Base-by-base conservation (phyloP, 2,888 invertebrate genomes). In the Acheta domesticus region DNA sequence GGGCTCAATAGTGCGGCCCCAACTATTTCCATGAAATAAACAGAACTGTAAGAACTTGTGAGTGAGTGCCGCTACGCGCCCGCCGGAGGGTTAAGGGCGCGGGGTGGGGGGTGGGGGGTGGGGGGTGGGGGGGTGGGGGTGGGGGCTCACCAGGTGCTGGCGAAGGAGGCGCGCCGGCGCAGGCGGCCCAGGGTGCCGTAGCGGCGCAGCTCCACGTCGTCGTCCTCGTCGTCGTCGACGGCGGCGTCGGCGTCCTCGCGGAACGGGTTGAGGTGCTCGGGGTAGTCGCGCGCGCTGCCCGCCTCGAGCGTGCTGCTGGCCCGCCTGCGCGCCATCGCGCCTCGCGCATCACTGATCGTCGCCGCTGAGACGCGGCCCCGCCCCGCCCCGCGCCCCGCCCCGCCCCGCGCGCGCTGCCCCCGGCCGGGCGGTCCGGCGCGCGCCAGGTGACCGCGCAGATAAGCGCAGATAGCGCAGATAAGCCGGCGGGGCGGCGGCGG, bases 181-280 rank as follows among this genome's bases (percentile, higher is more conserved):
- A 77, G 79, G 36, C 79, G 77, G 11, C 79, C 80, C n/a, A 75
- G 76, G 20, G 80, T 79, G 12, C 77, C 49, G 74, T 77, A 80
- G n/a, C n/a, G 3, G 14, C 36, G 20, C 21, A 23, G 20, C 21
- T 23, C 11, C 75, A 75, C 21, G 73, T 73, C 73, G 73, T 20
- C 73, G 36, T 79, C 80, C n/a, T n/a, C n/a, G 20, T 50, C 62
- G 3, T 78, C 79, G 48, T 50, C 77, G 36, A 36, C 1, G 23
- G 73, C 77, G 19, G 76, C 77, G 11, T 91, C 89, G 82, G 91
- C 90, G 79, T 91, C 92, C 83, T 93, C 93, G 82, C 90, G 90
- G 86, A 93, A 93, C 36, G 93, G 93, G 87, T 93, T 93, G 82
- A 93, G 88, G 86, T 93, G 93, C 85, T 93, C 93, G 76, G 93